phyloP scores from a whole-genome alignment of 2,888 invertebrate species.

The Litoditis marina region DNA sequence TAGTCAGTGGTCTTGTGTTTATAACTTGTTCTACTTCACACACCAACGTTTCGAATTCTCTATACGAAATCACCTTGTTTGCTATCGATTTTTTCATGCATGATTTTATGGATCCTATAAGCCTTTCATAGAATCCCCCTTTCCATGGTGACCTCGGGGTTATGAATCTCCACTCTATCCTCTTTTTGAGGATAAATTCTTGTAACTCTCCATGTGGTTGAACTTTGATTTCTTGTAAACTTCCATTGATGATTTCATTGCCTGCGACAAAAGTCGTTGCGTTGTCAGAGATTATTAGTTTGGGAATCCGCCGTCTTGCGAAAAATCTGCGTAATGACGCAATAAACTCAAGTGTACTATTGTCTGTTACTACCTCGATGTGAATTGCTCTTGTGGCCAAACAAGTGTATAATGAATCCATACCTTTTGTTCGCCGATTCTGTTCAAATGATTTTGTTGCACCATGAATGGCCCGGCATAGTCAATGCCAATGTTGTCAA shows the following conservation, averaged over 20 bases:
- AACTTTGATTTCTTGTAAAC: neutral
- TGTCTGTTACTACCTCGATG: neutral
- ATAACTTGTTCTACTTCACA: constrained; percentile 1
- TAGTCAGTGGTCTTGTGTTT: constrained; percentile 5
- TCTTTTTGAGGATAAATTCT: neutral
- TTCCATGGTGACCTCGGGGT: neutral
- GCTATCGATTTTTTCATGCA: neutral
- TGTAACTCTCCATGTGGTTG: neutral
- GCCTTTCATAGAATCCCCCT: neutral
- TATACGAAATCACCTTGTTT: neutral
- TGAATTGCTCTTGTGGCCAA: neutral
- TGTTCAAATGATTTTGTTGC: too few relatives aligned
- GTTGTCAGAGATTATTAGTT: neutral
- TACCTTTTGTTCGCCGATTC: neutral
- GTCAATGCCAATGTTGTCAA: neutral
- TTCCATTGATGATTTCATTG: neutral
- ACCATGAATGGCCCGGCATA: neutral
- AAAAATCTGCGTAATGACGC: neutral
- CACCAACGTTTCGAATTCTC: constrained; percentile 1
- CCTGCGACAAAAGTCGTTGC: neutral
- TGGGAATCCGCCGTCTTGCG: neutral
- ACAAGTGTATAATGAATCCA: neutral
- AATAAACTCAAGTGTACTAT: neutral
- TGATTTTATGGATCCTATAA: neutral
- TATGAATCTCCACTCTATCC: neutral